Evolutionary conservation across 1,140 invertebrate species (phyloP).

Genomic region (Apis florea): DNA sequence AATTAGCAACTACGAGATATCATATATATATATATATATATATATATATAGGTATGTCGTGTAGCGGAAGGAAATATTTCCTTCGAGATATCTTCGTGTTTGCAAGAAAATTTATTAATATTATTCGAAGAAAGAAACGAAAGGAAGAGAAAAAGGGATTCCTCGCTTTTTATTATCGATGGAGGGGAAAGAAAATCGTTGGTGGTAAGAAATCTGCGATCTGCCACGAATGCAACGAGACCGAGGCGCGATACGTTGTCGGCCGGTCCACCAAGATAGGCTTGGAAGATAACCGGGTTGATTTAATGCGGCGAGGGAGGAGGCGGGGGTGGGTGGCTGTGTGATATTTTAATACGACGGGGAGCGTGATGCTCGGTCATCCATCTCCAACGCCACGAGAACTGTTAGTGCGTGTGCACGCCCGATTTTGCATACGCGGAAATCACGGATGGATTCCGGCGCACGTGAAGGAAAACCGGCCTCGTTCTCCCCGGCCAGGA

Average conservation of each 20-base stretch:
- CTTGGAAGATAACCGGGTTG: slow-evolving; percentile 74
- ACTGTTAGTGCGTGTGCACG: slow-evolving; percentile 67
- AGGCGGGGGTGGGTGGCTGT: slow-evolving; percentile 45
- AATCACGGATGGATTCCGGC: slow-evolving; percentile 68
- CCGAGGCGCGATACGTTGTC: slow-evolving; percentile 58
- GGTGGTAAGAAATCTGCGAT: too few relatives aligned
- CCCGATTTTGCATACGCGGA: slow-evolving; percentile 74
- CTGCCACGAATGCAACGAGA: slow-evolving; percentile 55
- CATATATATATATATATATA: too few relatives aligned
- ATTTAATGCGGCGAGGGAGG: slow-evolving; percentile 68
- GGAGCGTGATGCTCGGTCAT: slow-evolving; percentile 75
- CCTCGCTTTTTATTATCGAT: too few relatives aligned
- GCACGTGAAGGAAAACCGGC: slow-evolving; percentile 11
- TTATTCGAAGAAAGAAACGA: too few relatives aligned
- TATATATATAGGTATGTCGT: too few relatives aligned
- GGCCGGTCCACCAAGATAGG: slow-evolving; percentile 71
- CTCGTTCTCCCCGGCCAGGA: slow-evolving; percentile 72
- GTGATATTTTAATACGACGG: slow-evolving; percentile 73
- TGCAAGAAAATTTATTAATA: too few relatives aligned
- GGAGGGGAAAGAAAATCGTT: too few relatives aligned
- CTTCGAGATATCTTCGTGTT: too few relatives aligned
- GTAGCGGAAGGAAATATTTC: too few relatives aligned
- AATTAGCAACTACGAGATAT: too few relatives aligned
- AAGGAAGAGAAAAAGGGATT: too few relatives aligned
- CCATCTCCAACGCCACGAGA: slow-evolving; percentile 60